Evolutionary conservation across 2,888 invertebrate genomes (phyloP).

Genomic region (Odontothrips loti): DNA sequence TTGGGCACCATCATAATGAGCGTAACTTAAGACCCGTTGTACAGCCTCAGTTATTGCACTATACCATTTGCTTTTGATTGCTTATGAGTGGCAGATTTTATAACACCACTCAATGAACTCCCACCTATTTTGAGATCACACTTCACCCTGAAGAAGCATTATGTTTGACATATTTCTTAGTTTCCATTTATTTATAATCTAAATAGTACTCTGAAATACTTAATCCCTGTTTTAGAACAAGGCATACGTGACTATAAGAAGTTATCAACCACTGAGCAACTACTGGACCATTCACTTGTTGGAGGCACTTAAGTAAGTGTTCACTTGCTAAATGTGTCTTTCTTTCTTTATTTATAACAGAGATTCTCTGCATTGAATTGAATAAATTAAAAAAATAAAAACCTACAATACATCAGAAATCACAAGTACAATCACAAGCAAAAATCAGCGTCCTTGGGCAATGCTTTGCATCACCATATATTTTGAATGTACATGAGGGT

Average conservation of each 20-base stretch:
- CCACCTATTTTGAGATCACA: conserved; percentile 22
- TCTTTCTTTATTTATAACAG: conserved; percentile 8
- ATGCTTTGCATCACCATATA: neutral
- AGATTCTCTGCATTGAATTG: conserved; percentile 10
- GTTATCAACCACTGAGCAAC: conserved; percentile 18
- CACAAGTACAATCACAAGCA: conserved; percentile 22
- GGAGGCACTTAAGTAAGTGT: neutral
- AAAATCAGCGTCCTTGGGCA: conserved; percentile 21
- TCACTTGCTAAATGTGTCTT: neutral
- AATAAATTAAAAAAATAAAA: conserved; percentile 26
- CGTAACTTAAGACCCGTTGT: conserved; percentile 20
- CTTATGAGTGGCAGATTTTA: neutral
- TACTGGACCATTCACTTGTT: conserved; percentile 4
- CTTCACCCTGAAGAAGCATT: conserved; percentile 24
- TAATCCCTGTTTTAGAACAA: conserved; percentile 13
- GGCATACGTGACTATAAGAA: conserved; percentile 2
- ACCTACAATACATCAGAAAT: conserved; percentile 25
- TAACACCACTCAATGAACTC: neutral
- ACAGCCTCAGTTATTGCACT: conserved; percentile 26
- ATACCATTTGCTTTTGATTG: conserved; percentile 20
- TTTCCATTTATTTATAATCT: neutral
- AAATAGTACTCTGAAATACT: conserved; percentile 21
- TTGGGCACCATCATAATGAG: conserved; percentile 23
- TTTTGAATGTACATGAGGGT: conserved; percentile 16
- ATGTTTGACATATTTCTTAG: conserved; percentile 17